Percentiles rank a stretch among this genome's conserved stretches.
Conservation (phyloP, 2,888 invertebrate genomes). For the Bugula neritina region DNA sequence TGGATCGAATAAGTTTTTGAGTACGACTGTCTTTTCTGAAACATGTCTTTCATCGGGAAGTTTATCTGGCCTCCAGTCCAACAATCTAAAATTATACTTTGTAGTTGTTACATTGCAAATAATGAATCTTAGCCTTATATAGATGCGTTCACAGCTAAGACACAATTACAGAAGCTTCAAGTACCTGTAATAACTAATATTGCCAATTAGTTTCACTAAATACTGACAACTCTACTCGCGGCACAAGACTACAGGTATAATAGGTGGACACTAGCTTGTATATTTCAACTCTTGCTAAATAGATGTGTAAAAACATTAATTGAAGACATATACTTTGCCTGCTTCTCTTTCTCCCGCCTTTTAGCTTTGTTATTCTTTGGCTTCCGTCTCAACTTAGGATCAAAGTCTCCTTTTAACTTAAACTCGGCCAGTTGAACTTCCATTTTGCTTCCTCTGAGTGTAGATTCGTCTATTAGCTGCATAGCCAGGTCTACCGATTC, state of each 20-base stretch:
- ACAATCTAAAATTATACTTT: constrained; percentile 59
- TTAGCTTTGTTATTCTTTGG: constrained; percentile 85
- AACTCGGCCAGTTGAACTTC: constrained; percentile 88
- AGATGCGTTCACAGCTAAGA: too few relatives aligned
- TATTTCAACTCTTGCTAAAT: too few relatives aligned
- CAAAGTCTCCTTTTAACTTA: constrained; percentile 83
- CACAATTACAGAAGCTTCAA: too few relatives aligned
- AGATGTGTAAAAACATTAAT: too few relatives aligned
- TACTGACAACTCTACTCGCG: too few relatives aligned
- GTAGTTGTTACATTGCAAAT: not conserved
- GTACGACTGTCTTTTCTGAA: constrained; percentile 81
- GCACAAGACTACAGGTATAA: too few relatives aligned
- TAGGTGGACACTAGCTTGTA: too few relatives aligned
- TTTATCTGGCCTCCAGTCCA: constrained; percentile 95
- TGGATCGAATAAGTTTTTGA: constrained; percentile 87
- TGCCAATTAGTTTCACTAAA: too few relatives aligned
- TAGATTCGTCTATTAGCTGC: constrained; percentile 80
- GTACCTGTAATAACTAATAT: too few relatives aligned
- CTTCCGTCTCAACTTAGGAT: constrained; percentile 77
- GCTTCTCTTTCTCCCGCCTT: constrained; percentile 70
- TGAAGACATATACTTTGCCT: constrained; percentile 82
- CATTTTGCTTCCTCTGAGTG: constrained; percentile 71
- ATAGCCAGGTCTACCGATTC: constrained; percentile 91
- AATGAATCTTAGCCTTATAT: too few relatives aligned
- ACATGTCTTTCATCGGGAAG: constrained; percentile 75